These are phyloP conservation scores for Osmoderma eremita DNA, from an alignment of 2,888 invertebrate genomes.

Conservation along the genomic window DNA sequence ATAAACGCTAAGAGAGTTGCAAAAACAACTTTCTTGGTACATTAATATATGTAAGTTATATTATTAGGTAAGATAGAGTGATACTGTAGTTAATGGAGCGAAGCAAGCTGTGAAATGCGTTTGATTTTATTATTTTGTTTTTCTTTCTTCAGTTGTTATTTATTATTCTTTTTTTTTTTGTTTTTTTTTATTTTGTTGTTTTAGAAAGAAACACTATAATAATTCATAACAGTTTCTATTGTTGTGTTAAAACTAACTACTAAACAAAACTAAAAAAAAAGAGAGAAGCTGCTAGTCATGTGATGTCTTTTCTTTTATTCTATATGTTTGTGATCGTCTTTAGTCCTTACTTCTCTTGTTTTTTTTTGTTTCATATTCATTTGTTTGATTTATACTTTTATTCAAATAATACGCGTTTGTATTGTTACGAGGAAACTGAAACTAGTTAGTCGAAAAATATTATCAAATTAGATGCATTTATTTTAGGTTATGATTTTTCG, in stretches of 20 bases:
- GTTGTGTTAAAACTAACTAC: not conserved
- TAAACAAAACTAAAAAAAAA: too few relatives aligned
- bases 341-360: constrained; percentile 23
- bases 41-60: too few relatives aligned
- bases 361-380: constrained; percentile 1
- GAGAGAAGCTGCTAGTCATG: constrained; percentile 19
- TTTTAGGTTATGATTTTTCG: too few relatives aligned
- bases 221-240: too few relatives aligned
- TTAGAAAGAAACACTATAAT: constrained; percentile 52
- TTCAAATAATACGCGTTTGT: too few relatives aligned
- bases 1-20: not conserved
- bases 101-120: constrained; percentile 30
- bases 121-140: constrained; percentile 33
- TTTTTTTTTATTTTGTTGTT: constrained; percentile 48
- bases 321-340: constrained; percentile 52
- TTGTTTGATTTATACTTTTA: not conserved
- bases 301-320: constrained; percentile 48
- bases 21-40: too few relatives aligned
- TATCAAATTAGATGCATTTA: too few relatives aligned
- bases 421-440: too few relatives aligned
- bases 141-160: not conserved
- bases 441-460: too few relatives aligned
- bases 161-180: constrained; percentile 23
- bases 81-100: too few relatives aligned
- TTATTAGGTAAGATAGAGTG: too few relatives aligned